Percentiles rank a stretch among this genome's conserved stretches.
Conservation (phyloP, 23 tunicate species). For the Halocynthia aurantium region DNA sequence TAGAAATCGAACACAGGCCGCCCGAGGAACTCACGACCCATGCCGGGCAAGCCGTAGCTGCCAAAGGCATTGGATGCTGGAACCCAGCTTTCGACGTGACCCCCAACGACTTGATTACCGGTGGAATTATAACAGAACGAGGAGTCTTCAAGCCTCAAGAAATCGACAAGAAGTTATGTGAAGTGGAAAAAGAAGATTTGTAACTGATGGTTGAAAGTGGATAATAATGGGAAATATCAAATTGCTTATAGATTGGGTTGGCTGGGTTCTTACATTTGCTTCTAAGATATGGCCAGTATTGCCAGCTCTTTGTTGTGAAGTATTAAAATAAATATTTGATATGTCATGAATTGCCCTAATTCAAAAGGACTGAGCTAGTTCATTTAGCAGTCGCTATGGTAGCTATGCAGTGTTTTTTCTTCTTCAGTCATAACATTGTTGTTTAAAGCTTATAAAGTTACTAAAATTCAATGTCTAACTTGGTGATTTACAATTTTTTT, state of each 20-base stretch:
- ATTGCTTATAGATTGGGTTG: not conserved
- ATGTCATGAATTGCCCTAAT: no score
- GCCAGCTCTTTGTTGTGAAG: no score
- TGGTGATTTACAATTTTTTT: no score
- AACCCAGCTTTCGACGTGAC: conserved; percentile 95
- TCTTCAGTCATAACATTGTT: no score
- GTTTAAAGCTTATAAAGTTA: no score
- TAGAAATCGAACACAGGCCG: conserved; percentile 63
- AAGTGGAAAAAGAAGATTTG: not conserved
- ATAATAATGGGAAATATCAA: not conserved
- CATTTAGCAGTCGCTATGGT: no score
- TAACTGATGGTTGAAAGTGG: not conserved
- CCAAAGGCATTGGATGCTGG: conserved; percentile 80
- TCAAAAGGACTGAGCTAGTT: no score
- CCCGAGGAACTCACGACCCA: conserved; percentile 50
- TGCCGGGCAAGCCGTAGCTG: conserved; percentile 57
- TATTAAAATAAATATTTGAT: not conserved
- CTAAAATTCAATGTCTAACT: no score
- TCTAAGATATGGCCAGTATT: no score
- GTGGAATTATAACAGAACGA: conserved; percentile 81
- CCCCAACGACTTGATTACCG: conserved; percentile 48
- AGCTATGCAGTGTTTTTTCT: no score
- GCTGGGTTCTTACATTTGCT: not conserved
- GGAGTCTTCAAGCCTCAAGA: conserved; percentile 65
- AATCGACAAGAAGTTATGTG: not conserved